A percentile compares a stretch with the other conserved stretches of the same genome.
These are phyloP conservation scores for Blastomussa wellsi DNA, from an alignment of 92 coral and sea anemone species.

Conservation along the genomic window DNA sequence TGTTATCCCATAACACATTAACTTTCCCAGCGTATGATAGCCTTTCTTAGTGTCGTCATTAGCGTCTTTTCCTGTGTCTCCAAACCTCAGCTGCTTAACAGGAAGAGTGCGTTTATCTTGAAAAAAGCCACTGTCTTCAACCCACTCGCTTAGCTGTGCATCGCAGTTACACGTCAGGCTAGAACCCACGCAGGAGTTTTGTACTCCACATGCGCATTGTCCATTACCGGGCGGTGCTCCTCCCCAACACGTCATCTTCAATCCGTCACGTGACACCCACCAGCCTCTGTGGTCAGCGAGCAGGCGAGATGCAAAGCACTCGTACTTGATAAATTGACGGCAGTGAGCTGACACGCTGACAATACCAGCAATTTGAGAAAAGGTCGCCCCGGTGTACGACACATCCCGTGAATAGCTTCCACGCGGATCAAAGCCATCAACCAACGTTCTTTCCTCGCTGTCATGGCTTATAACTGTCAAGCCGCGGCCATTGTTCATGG, in stretches of 20 bases:
- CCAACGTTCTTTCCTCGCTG: background rate
- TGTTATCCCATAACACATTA: constrained; percentile 3
- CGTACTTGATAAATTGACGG: constrained; percentile 35
- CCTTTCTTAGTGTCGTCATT: background rate
- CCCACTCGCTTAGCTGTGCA: background rate
- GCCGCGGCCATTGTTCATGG: background rate
- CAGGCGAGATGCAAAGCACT: constrained; percentile 3
- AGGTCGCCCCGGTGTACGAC: constrained; percentile 4
- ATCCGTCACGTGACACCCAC: constrained; percentile 60
- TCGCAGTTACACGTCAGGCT: constrained; percentile 26
- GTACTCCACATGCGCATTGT: constrained; percentile 43
- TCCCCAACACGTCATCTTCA: constrained; percentile 47
- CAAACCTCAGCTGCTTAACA: constrained; percentile 30
- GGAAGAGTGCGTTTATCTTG: constrained; percentile 39
- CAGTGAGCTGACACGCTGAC: constrained; percentile 15
- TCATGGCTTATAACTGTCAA: constrained; percentile 32
- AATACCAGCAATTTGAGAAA: background rate
- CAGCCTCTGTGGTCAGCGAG: background rate
- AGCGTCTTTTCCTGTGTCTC: background rate
- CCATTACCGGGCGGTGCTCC: constrained; percentile 48
- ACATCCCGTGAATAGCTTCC: constrained; percentile 15
- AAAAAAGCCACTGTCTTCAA: constrained; percentile 45
- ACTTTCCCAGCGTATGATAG: constrained; percentile 36
- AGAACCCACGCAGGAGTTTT: background rate
- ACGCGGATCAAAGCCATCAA: background rate